Evolutionary conservation across 2,113 vertebrate species (phyloP).

Genomic region (Scomber scombrus): DNA sequence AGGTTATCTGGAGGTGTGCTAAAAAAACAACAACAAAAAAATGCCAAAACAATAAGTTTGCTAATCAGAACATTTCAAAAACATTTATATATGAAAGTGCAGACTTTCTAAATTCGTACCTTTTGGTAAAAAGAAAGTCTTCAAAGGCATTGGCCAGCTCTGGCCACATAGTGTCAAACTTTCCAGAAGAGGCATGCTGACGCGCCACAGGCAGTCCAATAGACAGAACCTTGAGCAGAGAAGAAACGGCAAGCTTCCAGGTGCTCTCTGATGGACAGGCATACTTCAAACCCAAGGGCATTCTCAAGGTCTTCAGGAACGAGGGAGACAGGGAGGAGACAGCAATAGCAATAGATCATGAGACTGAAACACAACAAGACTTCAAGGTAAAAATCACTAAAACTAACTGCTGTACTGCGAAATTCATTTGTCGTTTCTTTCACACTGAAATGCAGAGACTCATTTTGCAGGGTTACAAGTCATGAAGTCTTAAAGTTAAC

Average conservation of each 20-base stretch:
- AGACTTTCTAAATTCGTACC: conserved; percentile 78
- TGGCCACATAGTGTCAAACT: conserved; percentile 99
- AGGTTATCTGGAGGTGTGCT: conserved; percentile 97
- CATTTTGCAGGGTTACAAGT: neutral
- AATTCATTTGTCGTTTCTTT: conserved; percentile 7
- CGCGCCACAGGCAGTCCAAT: conserved; percentile 96
- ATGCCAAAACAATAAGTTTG: neutral
- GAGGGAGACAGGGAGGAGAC: neutral
- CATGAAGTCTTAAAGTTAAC: neutral
- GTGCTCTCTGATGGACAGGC: conserved; percentile 98
- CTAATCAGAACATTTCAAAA: neutral
- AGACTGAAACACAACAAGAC: conserved; percentile 2
- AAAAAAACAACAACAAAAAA: neutral
- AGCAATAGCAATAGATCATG: neutral
- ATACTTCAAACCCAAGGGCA: conserved; percentile 96
- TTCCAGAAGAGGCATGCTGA: conserved; percentile 96
- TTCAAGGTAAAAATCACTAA: conserved; percentile 13
- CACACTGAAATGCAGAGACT: neutral
- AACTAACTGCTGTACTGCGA: neutral
- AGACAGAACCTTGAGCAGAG: conserved; percentile 95
- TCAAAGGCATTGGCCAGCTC: conserved; percentile 95
- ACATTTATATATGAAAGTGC: neutral
- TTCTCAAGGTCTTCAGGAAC: conserved; percentile 76
- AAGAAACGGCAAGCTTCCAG: conserved; percentile 96
- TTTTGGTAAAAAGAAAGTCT: conserved; percentile 99